These are phyloP conservation scores for Drosophila yakuba DNA, from an alignment of 1,140 invertebrate genomes.

Conservation along the genomic window DNA sequence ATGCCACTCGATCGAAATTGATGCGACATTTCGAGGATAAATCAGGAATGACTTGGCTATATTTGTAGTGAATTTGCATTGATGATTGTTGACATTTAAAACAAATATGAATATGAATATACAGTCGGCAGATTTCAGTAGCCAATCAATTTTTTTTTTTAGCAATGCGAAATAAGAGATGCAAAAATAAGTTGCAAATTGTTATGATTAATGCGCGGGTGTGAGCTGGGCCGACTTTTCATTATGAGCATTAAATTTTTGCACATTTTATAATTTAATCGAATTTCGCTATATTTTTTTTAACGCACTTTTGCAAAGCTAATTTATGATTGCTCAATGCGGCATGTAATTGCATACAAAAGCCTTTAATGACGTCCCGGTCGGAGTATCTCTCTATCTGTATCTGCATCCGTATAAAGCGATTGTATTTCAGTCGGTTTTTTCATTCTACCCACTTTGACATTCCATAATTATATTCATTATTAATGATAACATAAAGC, in stretches of 20 bases:
- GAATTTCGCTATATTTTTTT: constrained; percentile 64
- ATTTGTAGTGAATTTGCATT: constrained; percentile 71
- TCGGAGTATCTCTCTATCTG: constrained; percentile 20
- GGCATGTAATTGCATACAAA: constrained; percentile 82
- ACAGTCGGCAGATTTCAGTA: constrained; percentile 43
- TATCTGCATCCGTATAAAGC: constrained; percentile 26
- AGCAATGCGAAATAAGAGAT: neutral
- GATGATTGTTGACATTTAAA: constrained; percentile 80
- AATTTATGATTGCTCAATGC: constrained; percentile 82
- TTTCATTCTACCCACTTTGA: constrained; percentile 32
- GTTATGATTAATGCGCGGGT: constrained; percentile 67
- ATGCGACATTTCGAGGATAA: constrained; percentile 41
- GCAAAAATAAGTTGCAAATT: constrained; percentile 48
- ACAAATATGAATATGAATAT: constrained; percentile 76
- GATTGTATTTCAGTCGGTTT: constrained; percentile 36
- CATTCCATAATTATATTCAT: constrained; percentile 59
- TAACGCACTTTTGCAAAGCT: constrained; percentile 65
- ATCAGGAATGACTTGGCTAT: constrained; percentile 39
- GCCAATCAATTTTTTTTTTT: constrained; percentile 15
- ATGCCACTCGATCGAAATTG: constrained; percentile 45
- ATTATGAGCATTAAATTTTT: constrained; percentile 71
- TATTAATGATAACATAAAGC: constrained; percentile 57
- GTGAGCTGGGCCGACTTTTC: constrained; percentile 49
- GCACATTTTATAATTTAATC: constrained; percentile 76
- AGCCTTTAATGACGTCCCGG: constrained; percentile 69